phyloP scores from a whole-genome alignment of 2,113 vertebrate genomes.

The Sapayoa aenigma region DNA sequence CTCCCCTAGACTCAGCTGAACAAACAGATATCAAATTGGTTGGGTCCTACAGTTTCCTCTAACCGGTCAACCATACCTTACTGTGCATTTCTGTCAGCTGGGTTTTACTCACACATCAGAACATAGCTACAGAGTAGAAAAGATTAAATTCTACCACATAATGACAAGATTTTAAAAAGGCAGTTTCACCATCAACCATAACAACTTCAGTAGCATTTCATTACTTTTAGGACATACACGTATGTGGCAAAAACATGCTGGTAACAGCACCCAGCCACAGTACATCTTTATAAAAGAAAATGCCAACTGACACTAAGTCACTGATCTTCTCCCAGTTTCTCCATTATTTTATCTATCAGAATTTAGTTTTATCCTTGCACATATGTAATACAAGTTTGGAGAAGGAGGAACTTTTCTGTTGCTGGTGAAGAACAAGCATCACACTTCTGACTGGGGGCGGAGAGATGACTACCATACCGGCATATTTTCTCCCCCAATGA shows the following conservation, averaged over 20 bases:
- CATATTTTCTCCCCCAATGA: not conserved
- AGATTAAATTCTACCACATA: not conserved
- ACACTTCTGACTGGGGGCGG: rapidly evolving
- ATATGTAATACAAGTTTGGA: not conserved
- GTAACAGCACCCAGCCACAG: not conserved
- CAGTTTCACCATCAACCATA: not conserved
- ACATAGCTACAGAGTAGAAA: not conserved
- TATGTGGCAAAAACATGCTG: not conserved
- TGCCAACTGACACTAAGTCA: not conserved
- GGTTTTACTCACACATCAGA: not conserved
- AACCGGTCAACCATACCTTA: not conserved
- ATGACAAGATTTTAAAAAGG: not conserved
- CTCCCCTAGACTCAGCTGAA: not conserved
- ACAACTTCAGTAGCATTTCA: not conserved
- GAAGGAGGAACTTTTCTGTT: not conserved
- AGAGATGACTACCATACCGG: not conserved
- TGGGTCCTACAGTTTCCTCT: not conserved
- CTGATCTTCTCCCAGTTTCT: not conserved
- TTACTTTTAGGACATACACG: not conserved
- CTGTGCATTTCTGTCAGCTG: not conserved
- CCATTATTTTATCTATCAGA: not conserved
- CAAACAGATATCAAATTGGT: not conserved
- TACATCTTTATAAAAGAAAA: not conserved
- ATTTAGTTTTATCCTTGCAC: not conserved
- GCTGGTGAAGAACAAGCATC: not conserved